Percentiles rank a stretch among this genome's conserved stretches.
phyloP scores from a whole-genome alignment of 2,888 invertebrate species.

The Lycophotia porphyrea region DNA sequence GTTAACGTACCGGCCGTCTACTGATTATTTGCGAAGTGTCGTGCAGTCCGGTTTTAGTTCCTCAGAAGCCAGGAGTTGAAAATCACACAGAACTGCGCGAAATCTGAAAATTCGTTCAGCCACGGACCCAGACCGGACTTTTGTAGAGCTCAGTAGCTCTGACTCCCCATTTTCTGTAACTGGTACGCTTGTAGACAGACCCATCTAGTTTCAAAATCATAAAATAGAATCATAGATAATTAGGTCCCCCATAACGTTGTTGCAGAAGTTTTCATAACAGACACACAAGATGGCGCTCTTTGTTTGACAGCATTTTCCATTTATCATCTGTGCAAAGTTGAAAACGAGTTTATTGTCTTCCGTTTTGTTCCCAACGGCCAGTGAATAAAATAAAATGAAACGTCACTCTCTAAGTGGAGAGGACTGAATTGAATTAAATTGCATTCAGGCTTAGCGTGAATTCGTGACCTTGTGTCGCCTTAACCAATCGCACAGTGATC shows the following conservation, averaged over 20 bases:
- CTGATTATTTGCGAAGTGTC: no score
- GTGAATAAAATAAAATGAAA: conserved; percentile 78
- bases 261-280: not conserved
- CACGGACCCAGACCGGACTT: no score
- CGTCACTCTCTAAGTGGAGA: conserved; percentile 78
- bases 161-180: not conserved
- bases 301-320: conserved; percentile 46
- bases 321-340: conserved; percentile 64
- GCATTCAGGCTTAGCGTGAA: conserved; percentile 74
- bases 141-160: no score
- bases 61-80: no score
- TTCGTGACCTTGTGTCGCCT: conserved; percentile 78
- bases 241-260: conserved; percentile 67
- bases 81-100: no score
- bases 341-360: conserved; percentile 77
- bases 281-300: conserved; percentile 57
- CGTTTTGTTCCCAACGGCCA: conserved; percentile 75
- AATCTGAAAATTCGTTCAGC: no score
- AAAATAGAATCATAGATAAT: conserved; percentile 65
- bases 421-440: conserved; percentile 74
- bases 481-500: conserved; percentile 74
- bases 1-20: not conserved
- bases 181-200: conserved; percentile 32
- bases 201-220: conserved; percentile 62
- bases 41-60: no score